Conservation (phyloP, 2,797 vertebrate species). For the Sebastes vulpes region DNA sequence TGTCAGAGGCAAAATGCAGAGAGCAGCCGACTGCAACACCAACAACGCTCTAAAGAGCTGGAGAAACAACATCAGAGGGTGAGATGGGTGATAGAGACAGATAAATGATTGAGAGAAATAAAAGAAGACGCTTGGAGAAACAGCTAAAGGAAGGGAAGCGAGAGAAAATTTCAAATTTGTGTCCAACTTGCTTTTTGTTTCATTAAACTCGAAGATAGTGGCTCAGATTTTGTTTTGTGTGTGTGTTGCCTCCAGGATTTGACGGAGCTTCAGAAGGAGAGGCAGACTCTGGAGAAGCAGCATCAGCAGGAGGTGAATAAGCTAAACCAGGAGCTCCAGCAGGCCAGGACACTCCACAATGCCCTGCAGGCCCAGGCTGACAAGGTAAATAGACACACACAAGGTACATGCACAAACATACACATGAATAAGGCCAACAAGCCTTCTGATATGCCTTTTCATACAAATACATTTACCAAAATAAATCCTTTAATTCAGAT, state of each 20-base stretch:
- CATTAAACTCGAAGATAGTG: neutral
- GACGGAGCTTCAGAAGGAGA: conserved; percentile 83
- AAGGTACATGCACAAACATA: neutral
- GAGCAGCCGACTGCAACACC: conserved; percentile 82
- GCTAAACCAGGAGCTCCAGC: conserved; percentile 88
- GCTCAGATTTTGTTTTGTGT: neutral
- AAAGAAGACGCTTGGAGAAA: neutral
- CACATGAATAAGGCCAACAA: neutral
- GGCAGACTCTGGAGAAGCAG: conserved; percentile 81
- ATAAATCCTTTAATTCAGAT: conserved; percentile 1
- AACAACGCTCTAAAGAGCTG: conserved; percentile 82
- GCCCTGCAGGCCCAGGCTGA: conserved; percentile 85
- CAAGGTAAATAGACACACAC: conserved; percentile 74
- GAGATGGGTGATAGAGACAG: neutral
- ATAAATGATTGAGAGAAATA: neutral
- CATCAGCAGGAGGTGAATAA: conserved; percentile 85
- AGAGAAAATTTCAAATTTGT: neutral
- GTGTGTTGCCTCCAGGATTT: conserved; percentile 76
- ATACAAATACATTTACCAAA: neutral
- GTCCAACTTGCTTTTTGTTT: neutral
- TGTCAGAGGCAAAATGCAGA: conserved; percentile 87
- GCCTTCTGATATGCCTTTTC: neutral
- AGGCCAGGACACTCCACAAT: conserved; percentile 84
- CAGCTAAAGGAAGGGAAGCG: neutral
- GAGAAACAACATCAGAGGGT: conserved; percentile 88